A percentile compares a stretch with the other conserved stretches of the same genome.
Conservation (phyloP, 2,797 vertebrate genomes). For the Protonibea diacanthus region DNA sequence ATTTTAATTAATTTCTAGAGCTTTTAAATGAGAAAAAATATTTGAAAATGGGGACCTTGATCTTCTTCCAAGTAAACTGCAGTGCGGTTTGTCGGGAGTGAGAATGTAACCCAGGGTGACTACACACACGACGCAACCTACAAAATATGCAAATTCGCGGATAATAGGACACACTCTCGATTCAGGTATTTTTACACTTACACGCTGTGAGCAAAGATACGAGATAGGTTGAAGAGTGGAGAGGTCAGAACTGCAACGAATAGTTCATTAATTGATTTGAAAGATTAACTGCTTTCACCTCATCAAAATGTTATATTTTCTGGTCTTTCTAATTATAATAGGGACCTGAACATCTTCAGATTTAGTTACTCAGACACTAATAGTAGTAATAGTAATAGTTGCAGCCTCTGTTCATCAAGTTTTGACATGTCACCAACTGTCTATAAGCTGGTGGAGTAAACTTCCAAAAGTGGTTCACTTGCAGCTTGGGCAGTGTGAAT, state of each 20-base stretch:
- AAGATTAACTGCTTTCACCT: background rate
- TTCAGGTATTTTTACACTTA: background rate
- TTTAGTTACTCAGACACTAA: background rate
- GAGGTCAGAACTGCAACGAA: background rate
- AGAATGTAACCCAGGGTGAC: background rate
- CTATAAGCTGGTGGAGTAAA: too few species aligned
- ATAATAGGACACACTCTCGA: background rate
- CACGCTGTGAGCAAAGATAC: background rate
- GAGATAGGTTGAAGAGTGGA: background rate
- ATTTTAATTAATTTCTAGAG: constrained; percentile 7
- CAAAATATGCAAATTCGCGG: constrained; percentile 7
- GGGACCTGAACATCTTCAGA: background rate
- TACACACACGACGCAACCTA: background rate
- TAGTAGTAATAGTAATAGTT: too few species aligned
- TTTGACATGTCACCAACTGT: too few species aligned
- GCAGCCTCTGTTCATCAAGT: background rate
- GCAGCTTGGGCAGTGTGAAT: too few species aligned
- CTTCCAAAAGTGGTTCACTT: background rate
- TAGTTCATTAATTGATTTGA: background rate
- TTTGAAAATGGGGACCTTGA: constrained; percentile 2
- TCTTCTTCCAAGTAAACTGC: constrained; percentile 23
- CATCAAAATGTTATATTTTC: too few species aligned
- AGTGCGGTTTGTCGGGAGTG: background rate
- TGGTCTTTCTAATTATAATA: background rate
- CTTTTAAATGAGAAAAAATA: background rate